Percentiles rank a stretch among this genome's conserved stretches.
phyloP scores from a whole-genome alignment of 2,797 vertebrate genomes.

The Scolopax rusticola region DNA sequence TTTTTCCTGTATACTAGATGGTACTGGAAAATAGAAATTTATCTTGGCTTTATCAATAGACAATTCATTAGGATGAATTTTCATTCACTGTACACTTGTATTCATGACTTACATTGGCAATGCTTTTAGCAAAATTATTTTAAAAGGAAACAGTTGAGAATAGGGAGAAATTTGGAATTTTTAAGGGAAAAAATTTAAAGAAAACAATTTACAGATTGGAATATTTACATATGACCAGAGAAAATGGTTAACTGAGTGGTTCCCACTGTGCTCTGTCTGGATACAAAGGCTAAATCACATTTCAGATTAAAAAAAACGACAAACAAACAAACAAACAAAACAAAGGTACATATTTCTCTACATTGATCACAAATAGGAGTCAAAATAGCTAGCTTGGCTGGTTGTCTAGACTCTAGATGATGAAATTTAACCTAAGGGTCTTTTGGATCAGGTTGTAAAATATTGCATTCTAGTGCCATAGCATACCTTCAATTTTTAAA shows the following conservation, averaged over 20 bases:
- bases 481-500: slow-evolving; percentile 46
- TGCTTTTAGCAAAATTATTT: neutral
- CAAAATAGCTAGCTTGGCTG: neutral
- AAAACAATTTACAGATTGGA: neutral
- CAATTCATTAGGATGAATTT: neutral
- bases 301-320: neutral
- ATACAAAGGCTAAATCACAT: neutral
- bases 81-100: neutral
- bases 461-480: slow-evolving; percentile 28
- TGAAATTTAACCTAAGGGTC: slow-evolving; percentile 38
- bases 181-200: neutral
- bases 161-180: neutral
- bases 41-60: neutral
- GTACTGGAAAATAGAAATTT: neutral
- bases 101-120: neutral
- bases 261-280: neutral
- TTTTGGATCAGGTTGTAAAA: neutral
- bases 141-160: neutral
- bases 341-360: neutral
- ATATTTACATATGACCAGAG: neutral
- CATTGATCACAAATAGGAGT: neutral
- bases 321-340: neutral
- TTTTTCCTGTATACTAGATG: neutral
- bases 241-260: neutral
- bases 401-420: slow-evolving; percentile 20